Evolutionary conservation across 2,888 invertebrate species (phyloP).

Genomic region (Darwinula stevensoni): DNA sequence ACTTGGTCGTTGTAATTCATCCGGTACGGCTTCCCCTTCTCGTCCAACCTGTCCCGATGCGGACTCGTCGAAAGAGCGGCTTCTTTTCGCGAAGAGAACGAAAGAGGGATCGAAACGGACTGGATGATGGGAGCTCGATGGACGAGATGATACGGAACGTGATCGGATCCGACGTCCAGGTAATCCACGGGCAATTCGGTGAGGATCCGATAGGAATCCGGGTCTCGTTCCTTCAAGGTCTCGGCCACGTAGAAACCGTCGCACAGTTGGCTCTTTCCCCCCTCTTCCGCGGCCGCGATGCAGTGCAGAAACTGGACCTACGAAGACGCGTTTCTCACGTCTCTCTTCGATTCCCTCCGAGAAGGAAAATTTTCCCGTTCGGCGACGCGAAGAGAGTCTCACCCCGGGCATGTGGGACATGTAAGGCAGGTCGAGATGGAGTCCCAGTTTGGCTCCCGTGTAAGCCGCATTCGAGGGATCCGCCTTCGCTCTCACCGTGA

Average conservation of each 20-base stretch:
- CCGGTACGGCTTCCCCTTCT: constrained; percentile 6
- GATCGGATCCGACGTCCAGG: constrained; percentile 9
- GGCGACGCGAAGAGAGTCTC: constrained; percentile 4
- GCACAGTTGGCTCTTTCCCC: constrained; percentile 9
- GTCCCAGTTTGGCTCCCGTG: neutral
- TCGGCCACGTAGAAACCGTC: constrained; percentile 10
- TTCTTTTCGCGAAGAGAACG: too few relatives aligned
- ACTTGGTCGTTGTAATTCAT: constrained; percentile 9
- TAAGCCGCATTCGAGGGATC: neutral
- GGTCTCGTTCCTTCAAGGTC: neutral
- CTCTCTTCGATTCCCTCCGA: too few relatives aligned
- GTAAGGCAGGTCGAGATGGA: neutral
- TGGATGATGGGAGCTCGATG: constrained; percentile 8
- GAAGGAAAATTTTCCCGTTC: too few relatives aligned
- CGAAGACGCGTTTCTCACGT: neutral
- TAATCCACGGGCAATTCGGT: constrained; percentile 7
- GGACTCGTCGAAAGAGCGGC: too few relatives aligned
- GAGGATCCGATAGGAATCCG: neutral
- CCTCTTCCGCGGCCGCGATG: neutral
- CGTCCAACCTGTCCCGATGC: constrained; percentile 9
- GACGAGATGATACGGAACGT: constrained; percentile 7
- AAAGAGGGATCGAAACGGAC: constrained; percentile 6
- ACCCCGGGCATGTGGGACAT: neutral
- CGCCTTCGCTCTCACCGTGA: neutral
- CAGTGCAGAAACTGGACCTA: constrained; percentile 4